Base-by-base conservation (phyloP, 1,140 invertebrate genomes). In the Zaprionus kolodkinae region DNA sequence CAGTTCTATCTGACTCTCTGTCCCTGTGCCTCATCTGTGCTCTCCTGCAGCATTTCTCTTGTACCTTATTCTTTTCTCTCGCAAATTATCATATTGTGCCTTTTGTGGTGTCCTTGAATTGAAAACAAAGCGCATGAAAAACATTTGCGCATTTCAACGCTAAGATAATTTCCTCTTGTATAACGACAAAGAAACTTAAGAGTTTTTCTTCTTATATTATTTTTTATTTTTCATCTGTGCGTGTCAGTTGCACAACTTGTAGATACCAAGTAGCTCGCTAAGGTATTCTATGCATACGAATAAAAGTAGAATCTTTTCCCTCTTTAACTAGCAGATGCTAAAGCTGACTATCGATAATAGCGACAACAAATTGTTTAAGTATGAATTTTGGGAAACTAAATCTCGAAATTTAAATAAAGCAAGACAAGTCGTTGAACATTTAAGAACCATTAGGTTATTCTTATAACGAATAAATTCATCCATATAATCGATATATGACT, bases 21-120 rank as follows among this genome's bases (percentile, higher is more conserved):
- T 36, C 13, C n/a, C n/a, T n/a, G n/a, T n/a, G n/a, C n/a, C n/a
- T 30, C 15, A 43, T n/a, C 25, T 43, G 57, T 6, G n/a, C 30
- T 33, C 25, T 61, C 9, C 57, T 38, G 17, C 12, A 12, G 6
- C 17, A 27, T 54, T 38, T 40, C 17, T 7, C 21, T 27, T 50
- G 15, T 54, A 12, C 6, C 45, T 25, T 50, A 50, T 64, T 54
- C 61, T 64, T 38, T 65, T 57, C 54, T 60, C 65, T 72, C 43
- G 45, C 57, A 86, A 86, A 80, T 89, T 88, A 84, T 88, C 85
- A 80, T 88, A 88, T 88, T 87, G 84, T 83, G 65, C 76, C 73
- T 79, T 87, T 87, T 79, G 69, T 76, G 63, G 55, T 64, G 84
- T 87, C 83, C 83, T 87, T 87, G 83, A 87, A 83, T 79, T 64